Evolutionary conservation across 2,888 invertebrate species (phyloP).

Genomic region (Ischnura elegans): DNA sequence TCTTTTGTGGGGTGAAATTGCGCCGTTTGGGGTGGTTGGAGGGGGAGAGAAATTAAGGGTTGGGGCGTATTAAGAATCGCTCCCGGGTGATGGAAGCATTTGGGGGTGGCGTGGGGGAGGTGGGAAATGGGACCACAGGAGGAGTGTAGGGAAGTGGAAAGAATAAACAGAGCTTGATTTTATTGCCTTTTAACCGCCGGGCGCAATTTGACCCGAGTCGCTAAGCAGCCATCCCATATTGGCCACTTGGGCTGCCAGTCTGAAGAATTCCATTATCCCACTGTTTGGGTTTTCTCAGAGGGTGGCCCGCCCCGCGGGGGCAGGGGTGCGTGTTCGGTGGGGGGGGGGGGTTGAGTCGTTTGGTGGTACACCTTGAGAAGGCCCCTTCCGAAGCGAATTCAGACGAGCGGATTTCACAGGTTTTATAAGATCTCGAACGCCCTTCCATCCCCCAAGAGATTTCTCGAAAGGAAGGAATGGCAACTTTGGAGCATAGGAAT

Average conservation of each 20-base stretch:
- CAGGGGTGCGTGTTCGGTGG: background rate
- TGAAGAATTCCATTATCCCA: background rate
- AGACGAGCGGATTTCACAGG: background rate
- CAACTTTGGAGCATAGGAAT: no score
- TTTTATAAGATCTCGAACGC: background rate
- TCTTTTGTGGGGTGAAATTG: background rate
- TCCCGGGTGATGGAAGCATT: background rate
- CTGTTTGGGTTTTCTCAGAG: background rate
- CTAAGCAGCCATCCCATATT: slow-evolving; percentile 14
- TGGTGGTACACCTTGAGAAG: background rate
- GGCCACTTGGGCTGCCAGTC: slow-evolving; percentile 13
- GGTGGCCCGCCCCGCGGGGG: background rate
- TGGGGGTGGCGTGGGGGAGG: background rate
- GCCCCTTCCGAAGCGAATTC: background rate
- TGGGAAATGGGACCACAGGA: background rate
- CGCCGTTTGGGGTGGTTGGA: background rate
- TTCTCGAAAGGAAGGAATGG: no score
- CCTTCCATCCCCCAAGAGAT: background rate
- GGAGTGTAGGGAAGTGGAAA: background rate
- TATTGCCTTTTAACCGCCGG: slow-evolving; percentile 27
- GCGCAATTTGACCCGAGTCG: background rate
- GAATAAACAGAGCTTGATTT: slow-evolving; percentile 31
- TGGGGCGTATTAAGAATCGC: background rate
- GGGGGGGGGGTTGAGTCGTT: background rate
- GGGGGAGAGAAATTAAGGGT: background rate